A percentile compares a stretch with the other conserved stretches of the same genome.
phyloP scores from a whole-genome alignment of 2,113 vertebrate genomes.

The Erythrocercus mccallii region DNA sequence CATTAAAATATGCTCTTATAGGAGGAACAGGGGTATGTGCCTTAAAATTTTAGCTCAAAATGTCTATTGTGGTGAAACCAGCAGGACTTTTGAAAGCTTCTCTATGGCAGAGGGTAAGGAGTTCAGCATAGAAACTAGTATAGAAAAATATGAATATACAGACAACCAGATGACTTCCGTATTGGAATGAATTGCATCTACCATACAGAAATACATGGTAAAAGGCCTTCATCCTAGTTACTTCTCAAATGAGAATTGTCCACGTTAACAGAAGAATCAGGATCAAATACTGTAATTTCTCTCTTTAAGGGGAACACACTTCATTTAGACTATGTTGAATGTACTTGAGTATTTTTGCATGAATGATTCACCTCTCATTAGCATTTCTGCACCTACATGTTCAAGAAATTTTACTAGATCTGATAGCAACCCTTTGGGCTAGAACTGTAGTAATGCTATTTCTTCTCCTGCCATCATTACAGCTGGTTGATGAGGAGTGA shows the following conservation, averaged over 20 bases:
- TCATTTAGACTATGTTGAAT: background rate
- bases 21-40: accelerated
- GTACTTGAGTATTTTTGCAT: background rate
- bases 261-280: background rate
- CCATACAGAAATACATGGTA: background rate
- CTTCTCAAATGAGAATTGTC: background rate
- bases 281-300: background rate
- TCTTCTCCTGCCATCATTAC: background rate
- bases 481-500: background rate
- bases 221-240: background rate
- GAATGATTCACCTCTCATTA: background rate
- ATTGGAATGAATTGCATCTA: background rate
- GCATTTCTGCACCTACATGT: background rate
- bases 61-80: background rate
- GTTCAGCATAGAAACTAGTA: background rate
- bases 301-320: background rate
- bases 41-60: background rate
- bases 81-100: background rate
- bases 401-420: background rate
- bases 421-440: background rate
- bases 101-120: background rate
- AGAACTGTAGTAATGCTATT: background rate
- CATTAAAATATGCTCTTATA: background rate
- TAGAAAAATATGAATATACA: background rate
- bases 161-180: background rate